Conservation (phyloP, 2,113 vertebrate genomes). For the Crotalus helleri region DNA sequence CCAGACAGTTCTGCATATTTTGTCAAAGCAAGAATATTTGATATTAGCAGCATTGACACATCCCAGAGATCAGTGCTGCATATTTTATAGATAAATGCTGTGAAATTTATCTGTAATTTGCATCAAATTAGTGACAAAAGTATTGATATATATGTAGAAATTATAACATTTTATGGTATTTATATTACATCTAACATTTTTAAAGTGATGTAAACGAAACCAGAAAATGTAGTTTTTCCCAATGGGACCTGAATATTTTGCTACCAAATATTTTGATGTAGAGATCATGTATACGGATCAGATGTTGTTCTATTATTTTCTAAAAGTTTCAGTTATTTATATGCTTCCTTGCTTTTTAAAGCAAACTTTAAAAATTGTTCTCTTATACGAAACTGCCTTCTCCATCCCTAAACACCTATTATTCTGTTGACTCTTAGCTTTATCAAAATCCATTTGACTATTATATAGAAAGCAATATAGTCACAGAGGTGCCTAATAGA, state of each 20-base stretch:
- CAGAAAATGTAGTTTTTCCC: background rate
- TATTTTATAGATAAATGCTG: constrained; percentile 58
- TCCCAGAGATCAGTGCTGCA: constrained; percentile 58
- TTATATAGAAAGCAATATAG: background rate
- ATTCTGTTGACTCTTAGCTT: background rate
- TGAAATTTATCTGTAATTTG: constrained; percentile 63
- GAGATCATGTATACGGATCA: constrained; percentile 42
- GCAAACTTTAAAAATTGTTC: background rate
- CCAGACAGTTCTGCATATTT: no score
- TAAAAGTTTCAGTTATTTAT: background rate
- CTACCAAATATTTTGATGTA: constrained; percentile 40
- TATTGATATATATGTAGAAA: constrained; percentile 61
- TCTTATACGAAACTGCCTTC: background rate
- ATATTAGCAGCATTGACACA: no score
- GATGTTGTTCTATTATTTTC: constrained; percentile 46
- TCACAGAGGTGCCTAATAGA: background rate
- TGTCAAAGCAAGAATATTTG: no score
- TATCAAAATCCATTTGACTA: background rate
- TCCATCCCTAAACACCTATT: background rate
- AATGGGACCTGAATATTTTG: background rate
- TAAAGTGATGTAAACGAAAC: constrained; percentile 37
- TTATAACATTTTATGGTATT: constrained; percentile 34
- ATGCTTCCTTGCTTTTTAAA: background rate
- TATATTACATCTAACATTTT: constrained; percentile 28
- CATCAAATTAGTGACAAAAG: constrained; percentile 60